Conservation (phyloP, 2,888 invertebrate genomes). For the Aphelenchoides bicaudatus region DNA sequence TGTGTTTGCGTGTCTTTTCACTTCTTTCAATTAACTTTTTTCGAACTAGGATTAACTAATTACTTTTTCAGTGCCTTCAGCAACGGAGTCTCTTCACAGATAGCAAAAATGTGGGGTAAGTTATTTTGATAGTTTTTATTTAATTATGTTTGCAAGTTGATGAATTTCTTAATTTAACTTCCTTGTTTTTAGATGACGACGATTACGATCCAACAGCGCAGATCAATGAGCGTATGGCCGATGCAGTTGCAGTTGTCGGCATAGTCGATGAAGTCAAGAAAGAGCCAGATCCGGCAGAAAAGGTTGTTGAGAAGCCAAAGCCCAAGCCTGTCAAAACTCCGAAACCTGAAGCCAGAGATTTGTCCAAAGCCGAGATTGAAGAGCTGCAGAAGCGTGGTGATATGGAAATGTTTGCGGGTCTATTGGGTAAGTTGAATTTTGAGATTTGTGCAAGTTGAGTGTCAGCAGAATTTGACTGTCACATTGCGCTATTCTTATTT, state of each 20-base stretch:
- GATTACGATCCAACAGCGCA: slow-evolving; percentile 25
- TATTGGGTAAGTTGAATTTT: slow-evolving; percentile 21
- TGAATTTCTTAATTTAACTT: too few relatives aligned
- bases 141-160: too few relatives aligned
- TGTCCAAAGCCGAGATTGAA: slow-evolving; percentile 21
- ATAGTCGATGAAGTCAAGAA: slow-evolving; percentile 23
- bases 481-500: too few relatives aligned
- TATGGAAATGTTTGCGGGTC: slow-evolving; percentile 23
- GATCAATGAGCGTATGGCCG: slow-evolving; percentile 21
- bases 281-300: slow-evolving; percentile 4
- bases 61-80: too few relatives aligned
- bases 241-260: slow-evolving; percentile 28
- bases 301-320: neutral
- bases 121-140: neutral
- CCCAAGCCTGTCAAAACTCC: neutral
- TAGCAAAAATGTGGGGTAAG: slow-evolving; percentile 18
- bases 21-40: too few relatives aligned
- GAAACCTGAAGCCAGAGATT: slow-evolving; percentile 3
- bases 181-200: slow-evolving; percentile 22
- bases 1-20: too few relatives aligned
- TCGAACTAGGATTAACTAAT: too few relatives aligned
- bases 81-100: slow-evolving; percentile 1
- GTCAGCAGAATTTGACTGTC: neutral
- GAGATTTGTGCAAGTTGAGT: neutral
- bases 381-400: slow-evolving; percentile 27